Evolutionary conservation across 2,888 invertebrate genomes (phyloP).

Genomic region (Pyrochroa serraticornis): DNA sequence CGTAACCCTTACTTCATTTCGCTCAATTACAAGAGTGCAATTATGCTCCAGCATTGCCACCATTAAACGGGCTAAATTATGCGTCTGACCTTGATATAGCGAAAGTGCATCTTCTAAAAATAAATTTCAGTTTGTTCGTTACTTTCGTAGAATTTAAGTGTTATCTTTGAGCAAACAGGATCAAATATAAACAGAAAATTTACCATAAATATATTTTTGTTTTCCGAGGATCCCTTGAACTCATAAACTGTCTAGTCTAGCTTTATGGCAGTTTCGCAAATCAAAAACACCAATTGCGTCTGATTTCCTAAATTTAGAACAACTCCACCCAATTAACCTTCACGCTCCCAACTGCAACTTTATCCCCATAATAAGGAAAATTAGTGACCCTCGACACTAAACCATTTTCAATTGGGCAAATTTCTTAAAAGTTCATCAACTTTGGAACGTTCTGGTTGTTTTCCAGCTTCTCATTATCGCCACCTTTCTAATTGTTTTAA

Average conservation of each 20-base stretch:
- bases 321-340: too few species aligned
- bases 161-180: conserved; percentile 23
- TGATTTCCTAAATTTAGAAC: too few species aligned
- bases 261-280: too few species aligned
- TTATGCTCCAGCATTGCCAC: conserved; percentile 4
- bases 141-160: conserved; percentile 20
- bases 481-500: conserved; percentile 9
- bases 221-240: neutral
- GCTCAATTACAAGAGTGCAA: conserved; percentile 18
- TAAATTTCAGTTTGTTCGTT: conserved; percentile 19
- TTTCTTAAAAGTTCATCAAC: too few species aligned
- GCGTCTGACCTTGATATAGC: conserved; percentile 34
- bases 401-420: too few species aligned
- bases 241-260: conserved; percentile 7
- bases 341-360: too few species aligned
- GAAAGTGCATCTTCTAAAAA: conserved; percentile 39
- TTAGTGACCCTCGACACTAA: too few species aligned
- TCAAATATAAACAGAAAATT: conserved; percentile 20
- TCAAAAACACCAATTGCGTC: too few species aligned
- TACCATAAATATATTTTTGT: conserved; percentile 8
- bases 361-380: too few species aligned
- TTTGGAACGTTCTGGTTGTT: neutral
- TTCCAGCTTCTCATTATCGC: conserved; percentile 3
- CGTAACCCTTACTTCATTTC: conserved; percentile 2
- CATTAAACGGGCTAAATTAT: conserved; percentile 18